phyloP scores from a whole-genome alignment of 1,140 invertebrate species.

The Drosophila auraria region DNA sequence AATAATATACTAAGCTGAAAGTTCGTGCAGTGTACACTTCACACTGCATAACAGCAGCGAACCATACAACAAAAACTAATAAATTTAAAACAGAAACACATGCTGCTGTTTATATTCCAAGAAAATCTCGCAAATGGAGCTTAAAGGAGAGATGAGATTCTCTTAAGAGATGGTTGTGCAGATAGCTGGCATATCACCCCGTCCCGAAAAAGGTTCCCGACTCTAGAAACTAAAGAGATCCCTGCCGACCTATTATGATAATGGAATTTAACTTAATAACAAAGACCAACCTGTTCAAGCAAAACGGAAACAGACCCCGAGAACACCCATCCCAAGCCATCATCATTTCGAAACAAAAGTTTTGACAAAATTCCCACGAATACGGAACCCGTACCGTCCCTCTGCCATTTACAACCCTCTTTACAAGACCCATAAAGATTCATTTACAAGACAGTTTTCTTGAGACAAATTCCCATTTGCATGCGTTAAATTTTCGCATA shows the following conservation, averaged over 20 bases:
- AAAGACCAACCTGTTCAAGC: conserved; percentile 63
- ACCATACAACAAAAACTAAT: conserved; percentile 6
- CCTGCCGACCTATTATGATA: conserved; percentile 51
- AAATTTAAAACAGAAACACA: conserved; percentile 40
- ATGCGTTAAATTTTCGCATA: conserved; percentile 71
- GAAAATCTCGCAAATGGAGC: conserved; percentile 45
- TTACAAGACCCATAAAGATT: conserved; percentile 60
- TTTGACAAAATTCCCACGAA: conserved; percentile 60
- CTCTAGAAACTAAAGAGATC: conserved; percentile 27
- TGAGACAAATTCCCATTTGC: conserved; percentile 64
- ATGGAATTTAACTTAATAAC: conserved; percentile 49
- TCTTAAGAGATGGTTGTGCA: conserved; percentile 30
- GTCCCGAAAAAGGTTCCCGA: neutral
- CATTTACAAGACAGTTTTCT: conserved; percentile 60
- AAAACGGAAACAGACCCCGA: conserved; percentile 38
- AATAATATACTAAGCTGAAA: neutral
- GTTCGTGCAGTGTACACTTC: conserved; percentile 9
- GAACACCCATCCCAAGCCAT: conserved; percentile 32
- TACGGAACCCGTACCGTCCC: neutral
- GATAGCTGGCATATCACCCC: conserved; percentile 13
- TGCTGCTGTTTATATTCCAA: conserved; percentile 45
- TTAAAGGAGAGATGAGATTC: conserved; percentile 40
- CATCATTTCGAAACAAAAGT: conserved; percentile 43
- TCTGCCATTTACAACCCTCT: conserved; percentile 27
- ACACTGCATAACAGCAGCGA: neutral